phyloP scores from a whole-genome alignment of 2,797 vertebrate species.

The Dipus sagitta region DNA sequence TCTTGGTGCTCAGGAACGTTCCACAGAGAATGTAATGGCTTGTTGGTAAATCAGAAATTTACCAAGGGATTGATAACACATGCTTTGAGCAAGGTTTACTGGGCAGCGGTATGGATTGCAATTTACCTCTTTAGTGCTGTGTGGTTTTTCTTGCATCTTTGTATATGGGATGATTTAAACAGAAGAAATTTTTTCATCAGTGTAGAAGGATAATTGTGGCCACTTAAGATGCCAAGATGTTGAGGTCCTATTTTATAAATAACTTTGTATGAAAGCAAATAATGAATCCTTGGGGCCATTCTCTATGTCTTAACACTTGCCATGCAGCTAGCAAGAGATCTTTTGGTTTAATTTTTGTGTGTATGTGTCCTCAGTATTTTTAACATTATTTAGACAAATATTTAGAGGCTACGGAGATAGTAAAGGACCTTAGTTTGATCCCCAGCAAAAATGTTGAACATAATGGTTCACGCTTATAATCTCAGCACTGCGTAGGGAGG shows the following conservation, averaged over 20 bases:
- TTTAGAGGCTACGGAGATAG: no score
- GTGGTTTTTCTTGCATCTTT: neutral
- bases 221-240: neutral
- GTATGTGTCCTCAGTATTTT: neutral
- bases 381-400: neutral
- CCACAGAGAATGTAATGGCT: neutral
- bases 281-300: neutral
- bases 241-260: neutral
- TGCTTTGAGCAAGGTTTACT: neutral
- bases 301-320: neutral
- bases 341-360: neutral
- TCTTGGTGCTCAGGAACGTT: neutral
- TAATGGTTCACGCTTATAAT: no score
- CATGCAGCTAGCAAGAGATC: neutral
- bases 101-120: neutral
- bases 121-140: neutral
- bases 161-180: neutral
- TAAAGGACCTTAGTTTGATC: no score
- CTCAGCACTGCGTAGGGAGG: no score
- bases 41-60: neutral
- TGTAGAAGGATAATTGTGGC: neutral
- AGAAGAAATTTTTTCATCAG: neutral
- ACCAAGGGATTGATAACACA: neutral
- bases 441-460: no score
- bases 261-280: neutral